phyloP scores from a whole-genome alignment of 2,888 invertebrate species.

The Lissonota sp. region DNA sequence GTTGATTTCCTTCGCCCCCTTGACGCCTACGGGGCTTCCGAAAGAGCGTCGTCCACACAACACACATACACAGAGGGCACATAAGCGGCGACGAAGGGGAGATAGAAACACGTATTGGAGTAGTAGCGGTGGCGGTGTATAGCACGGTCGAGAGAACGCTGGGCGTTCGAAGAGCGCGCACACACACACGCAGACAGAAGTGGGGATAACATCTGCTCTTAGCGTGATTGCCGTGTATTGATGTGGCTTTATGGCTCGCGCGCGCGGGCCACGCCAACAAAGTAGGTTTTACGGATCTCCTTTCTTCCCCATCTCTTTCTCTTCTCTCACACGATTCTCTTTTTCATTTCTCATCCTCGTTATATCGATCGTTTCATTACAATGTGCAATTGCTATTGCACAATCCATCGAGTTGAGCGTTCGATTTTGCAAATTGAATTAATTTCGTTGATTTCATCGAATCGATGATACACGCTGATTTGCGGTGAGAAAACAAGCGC shows the following conservation, averaged over 20 bases:
- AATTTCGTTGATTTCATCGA: no score
- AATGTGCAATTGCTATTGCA: background rate
- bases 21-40: slow-evolving; percentile 51
- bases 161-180: background rate
- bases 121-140: no score
- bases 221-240: slow-evolving; percentile 82
- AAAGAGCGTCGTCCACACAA: slow-evolving; percentile 49
- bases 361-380: background rate
- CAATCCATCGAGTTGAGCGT: no score
- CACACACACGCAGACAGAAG: slow-evolving; percentile 49
- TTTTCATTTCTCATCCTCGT: background rate
- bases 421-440: no score
- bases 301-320: slow-evolving; percentile 28
- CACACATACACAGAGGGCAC: slow-evolving; percentile 3
- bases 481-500: slow-evolving; percentile 3
- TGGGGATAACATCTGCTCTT: slow-evolving; percentile 82
- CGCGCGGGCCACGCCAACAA: slow-evolving; percentile 74
- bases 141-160: no score
- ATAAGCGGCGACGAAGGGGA: slow-evolving; percentile 14
- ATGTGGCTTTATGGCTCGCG: slow-evolving; percentile 80
- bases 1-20: slow-evolving; percentile 27
- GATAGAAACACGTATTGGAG: background rate
- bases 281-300: slow-evolving; percentile 72
- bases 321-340: slow-evolving; percentile 17
- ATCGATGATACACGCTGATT: background rate